Evolutionary conservation across 2,797 vertebrate genomes (phyloP).

Genomic region (Hafferia zeledoni): DNA sequence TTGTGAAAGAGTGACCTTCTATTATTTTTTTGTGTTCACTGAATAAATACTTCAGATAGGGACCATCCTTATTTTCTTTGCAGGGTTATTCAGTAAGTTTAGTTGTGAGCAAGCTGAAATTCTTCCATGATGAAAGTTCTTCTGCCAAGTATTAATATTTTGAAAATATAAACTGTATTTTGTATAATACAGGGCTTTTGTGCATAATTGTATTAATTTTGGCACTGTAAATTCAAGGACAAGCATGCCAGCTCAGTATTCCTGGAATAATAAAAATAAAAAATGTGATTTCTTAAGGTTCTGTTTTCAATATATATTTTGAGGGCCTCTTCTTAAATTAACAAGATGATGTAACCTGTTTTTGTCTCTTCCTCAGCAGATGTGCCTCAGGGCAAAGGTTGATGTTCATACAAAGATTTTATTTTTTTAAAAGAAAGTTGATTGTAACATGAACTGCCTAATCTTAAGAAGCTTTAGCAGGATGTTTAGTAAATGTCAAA

Average conservation of each 20-base stretch:
- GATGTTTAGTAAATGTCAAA: slow-evolving; percentile 34
- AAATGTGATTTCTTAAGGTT: slow-evolving; percentile 52
- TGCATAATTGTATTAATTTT: slow-evolving; percentile 57
- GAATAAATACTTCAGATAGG: neutral
- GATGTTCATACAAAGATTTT: slow-evolving; percentile 52
- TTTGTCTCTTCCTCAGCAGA: slow-evolving; percentile 54
- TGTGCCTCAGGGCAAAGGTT: slow-evolving; percentile 61
- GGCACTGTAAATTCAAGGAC: slow-evolving; percentile 5
- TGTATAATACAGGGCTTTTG: slow-evolving; percentile 21
- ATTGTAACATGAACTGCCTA: slow-evolving; percentile 46
- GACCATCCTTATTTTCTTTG: neutral
- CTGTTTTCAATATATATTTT: slow-evolving; percentile 41
- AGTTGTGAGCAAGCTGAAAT: slow-evolving; percentile 22
- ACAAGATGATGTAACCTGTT: slow-evolving; percentile 68
- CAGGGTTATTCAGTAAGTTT: neutral
- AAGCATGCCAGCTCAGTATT: slow-evolving; percentile 45
- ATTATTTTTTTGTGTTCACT: neutral
- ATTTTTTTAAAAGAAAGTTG: slow-evolving; percentile 54
- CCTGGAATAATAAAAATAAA: slow-evolving; percentile 63
- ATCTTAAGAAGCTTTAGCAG: slow-evolving; percentile 43
- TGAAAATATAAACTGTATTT: slow-evolving; percentile 36
- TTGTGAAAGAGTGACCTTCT: neutral
- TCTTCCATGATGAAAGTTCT: neutral
- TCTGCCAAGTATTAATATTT: slow-evolving; percentile 40
- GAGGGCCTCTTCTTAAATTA: slow-evolving; percentile 46